Evolutionary conservation across 2,888 invertebrate genomes (phyloP), one percentile per base, ranked within the genome.

Genomic region (Agonopterix alstromeriana): DNA sequence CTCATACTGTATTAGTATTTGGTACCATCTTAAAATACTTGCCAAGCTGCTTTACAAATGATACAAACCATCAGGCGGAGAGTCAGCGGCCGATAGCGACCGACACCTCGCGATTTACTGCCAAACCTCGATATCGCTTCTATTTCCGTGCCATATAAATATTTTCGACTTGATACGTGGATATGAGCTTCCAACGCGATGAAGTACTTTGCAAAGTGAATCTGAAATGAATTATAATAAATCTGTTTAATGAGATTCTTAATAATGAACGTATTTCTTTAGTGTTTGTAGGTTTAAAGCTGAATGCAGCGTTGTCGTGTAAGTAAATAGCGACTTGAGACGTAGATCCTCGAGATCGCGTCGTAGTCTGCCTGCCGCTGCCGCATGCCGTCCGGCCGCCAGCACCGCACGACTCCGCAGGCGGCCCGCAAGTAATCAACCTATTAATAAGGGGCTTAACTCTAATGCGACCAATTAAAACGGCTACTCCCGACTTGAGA

Each of bases 391-490:
- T 3, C 3, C n/a, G 10, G 27, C 17, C 27, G 12, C 2, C 43
- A 42, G 12, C 14, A 10, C 44, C 5, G 8, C 11, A 8, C 43
- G 43, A 36, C 12, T 36, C 45, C 36, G 45, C 35, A 11, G 45
- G 36, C 45, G 57, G 73, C 75, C 83, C 81, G 76, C 81, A 76
- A 79, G 75, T 85, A 87, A 88, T 85, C 87, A 82, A 82, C 83
- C 87, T 83, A 88, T 88, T 88, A 85, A 87, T 88, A 87, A 77
- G 75, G 76, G 73, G 88, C 75, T 88, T 73, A 80, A 69, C 73
- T 70, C 70, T 86, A 87, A 88, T 85, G 63, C 87, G 73, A 73
- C 82, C 81, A 87, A 87, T 87, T 88, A 88, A 86, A 87, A 83
- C 68, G 77, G 79, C 73, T 81, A 77, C 81, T 81, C 67, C 70